These are phyloP conservation scores for Cyphomyrus plagiostoma DNA, from an alignment of 2,113 vertebrate genomes.

Conservation along the genomic window DNA sequence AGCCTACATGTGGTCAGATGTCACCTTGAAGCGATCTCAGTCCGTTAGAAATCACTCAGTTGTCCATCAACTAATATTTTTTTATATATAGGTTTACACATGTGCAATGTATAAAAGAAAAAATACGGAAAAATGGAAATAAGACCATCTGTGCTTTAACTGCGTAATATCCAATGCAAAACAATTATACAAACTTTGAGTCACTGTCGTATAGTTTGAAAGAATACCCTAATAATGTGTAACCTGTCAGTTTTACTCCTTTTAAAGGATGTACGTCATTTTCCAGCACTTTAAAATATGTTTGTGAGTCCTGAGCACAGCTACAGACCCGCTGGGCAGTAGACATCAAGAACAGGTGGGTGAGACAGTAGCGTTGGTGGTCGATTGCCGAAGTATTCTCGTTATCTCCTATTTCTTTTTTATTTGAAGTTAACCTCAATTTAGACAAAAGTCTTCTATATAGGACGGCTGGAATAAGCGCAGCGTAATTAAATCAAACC, in stretches of 20 bases:
- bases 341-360: background rate
- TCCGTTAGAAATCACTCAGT: background rate
- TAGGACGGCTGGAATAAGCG: background rate
- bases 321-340: background rate
- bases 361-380: background rate
- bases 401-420: background rate
- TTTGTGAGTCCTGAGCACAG: background rate
- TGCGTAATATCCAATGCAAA: background rate
- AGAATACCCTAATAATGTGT: background rate
- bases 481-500: background rate
- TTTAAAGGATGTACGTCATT: background rate
- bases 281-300: background rate
- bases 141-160: background rate
- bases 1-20: background rate
- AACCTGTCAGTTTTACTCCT: background rate
- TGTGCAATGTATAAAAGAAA: background rate
- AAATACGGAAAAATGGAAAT: background rate
- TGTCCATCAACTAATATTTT: background rate
- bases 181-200: background rate
- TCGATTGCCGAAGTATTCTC: background rate
- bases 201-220: background rate
- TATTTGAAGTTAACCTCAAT: background rate
- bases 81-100: background rate
- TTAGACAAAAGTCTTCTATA: background rate
- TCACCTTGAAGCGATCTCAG: background rate